phyloP scores from a whole-genome alignment of 2,113 vertebrate species.

The Mesembrinibis cayennensis region DNA sequence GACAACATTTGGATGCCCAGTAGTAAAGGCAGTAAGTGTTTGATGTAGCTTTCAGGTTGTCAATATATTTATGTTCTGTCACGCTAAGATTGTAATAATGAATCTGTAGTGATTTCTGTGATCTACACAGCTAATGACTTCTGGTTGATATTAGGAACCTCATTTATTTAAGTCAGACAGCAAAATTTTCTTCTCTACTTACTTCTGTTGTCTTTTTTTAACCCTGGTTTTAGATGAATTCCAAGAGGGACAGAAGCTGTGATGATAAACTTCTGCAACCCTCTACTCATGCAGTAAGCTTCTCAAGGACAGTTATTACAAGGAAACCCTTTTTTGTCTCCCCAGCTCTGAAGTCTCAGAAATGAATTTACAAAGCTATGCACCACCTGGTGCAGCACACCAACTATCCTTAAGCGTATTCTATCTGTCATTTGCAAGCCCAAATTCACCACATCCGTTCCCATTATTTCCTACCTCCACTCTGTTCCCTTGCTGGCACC shows the following conservation, averaged over 20 bases:
- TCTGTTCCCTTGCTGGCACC: not conserved
- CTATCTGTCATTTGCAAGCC: not conserved
- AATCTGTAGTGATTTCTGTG: not conserved
- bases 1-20: not conserved
- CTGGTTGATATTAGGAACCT: not conserved
- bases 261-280: not conserved
- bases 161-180: not conserved
- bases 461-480: not conserved
- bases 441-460: not conserved
- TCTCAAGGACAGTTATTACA: not conserved
- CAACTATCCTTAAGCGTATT: not conserved
- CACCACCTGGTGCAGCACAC: not conserved
- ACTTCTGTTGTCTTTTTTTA: not conserved
- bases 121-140: not conserved
- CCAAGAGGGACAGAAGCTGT: not conserved
- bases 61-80: not conserved
- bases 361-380: not conserved
- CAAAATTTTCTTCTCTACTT: not conserved
- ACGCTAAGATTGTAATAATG: not conserved
- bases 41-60: not conserved
- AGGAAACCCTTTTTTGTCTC: not conserved
- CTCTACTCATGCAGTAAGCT: not conserved
- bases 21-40: not conserved
- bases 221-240: not conserved
- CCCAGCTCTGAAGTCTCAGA: not conserved